Evolutionary conservation across 2,888 invertebrate species (phyloP).

Genomic region (Magallana nippona): DNA sequence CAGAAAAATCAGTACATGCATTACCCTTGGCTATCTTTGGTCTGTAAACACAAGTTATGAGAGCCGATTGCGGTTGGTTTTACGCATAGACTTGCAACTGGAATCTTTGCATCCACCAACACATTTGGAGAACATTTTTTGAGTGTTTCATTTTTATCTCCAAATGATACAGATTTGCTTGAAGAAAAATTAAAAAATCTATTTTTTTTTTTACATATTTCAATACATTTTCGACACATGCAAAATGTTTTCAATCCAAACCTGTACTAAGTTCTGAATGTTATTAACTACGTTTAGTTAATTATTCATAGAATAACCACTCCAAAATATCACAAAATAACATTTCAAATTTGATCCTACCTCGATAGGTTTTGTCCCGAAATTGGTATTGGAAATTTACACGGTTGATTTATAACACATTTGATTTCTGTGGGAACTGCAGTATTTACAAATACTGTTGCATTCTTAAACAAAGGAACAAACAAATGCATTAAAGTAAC

Average conservation of each 20-base stretch:
- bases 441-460: conserved; percentile 30
- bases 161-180: conserved; percentile 14
- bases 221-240: neutral
- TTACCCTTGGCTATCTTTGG: conserved; percentile 11
- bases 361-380: conserved; percentile 21
- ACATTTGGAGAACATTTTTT: neutral
- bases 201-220: no score
- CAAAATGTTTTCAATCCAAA: no score
- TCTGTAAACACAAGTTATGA: neutral
- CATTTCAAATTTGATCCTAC: neutral
- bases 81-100: neutral
- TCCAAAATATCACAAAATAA: no score
- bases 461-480: neutral
- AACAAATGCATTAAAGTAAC: no score
- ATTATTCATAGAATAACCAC: no score
- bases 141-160: neutral
- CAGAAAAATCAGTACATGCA: neutral
- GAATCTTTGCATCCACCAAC: neutral
- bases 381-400: conserved; percentile 30
- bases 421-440: conserved; percentile 21
- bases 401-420: conserved; percentile 22
- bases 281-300: no score
- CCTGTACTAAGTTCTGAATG: no score
- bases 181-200: no score
- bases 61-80: neutral